Base-by-base conservation (phyloP, 2,113 vertebrate genomes). In the Todiramphus saurophagus region DNA sequence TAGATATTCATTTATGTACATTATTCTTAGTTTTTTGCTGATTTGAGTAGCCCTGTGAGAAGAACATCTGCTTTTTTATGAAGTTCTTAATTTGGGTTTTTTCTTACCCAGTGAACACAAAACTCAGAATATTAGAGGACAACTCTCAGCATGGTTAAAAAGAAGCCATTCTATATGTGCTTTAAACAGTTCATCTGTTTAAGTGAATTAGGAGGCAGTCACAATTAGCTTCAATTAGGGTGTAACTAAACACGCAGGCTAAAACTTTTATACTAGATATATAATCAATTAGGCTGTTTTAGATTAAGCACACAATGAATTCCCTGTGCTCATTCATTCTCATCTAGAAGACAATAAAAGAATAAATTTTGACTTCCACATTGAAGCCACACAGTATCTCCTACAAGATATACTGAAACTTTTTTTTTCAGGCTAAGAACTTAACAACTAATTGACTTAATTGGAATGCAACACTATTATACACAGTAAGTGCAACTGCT, bases 191-290 rank as follows among this genome's bases (percentile, higher is more conserved):
- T 67, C 17, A 19, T 46, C 14, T 27, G 28, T 75, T 87, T 70
- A 63, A 76, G 8, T 37, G 13, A 87, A 51, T 48, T 20, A 58
- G 10, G 23, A 78, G 11, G 11, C 11, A 51, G 33, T 64, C 27
- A 44, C 16, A 43, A 30, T 39, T 39, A 39, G 4, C 27, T 79
- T 79, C 19, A 72, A 27, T 11, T 19, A 39, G 12, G 12, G 68
- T 31, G 7, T 41, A 69, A 83, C 64, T 82, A 95, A 94, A 48
- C 33, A 41, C 79, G 19, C 5, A 59, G 75, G 23, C 37, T 96
- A 77, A 95, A 90, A 96, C 13, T 90, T 76, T 91, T 96, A 74
- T 78, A 72, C 37, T 89, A 95, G 75, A 87, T 89, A 92, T 81
- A 89, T 85, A 93, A 93, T 95, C 73, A 94, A 87, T 90, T 83